Base-by-base conservation (phyloP, 2,797 vertebrate species). In the Siniperca obscura region DNA sequence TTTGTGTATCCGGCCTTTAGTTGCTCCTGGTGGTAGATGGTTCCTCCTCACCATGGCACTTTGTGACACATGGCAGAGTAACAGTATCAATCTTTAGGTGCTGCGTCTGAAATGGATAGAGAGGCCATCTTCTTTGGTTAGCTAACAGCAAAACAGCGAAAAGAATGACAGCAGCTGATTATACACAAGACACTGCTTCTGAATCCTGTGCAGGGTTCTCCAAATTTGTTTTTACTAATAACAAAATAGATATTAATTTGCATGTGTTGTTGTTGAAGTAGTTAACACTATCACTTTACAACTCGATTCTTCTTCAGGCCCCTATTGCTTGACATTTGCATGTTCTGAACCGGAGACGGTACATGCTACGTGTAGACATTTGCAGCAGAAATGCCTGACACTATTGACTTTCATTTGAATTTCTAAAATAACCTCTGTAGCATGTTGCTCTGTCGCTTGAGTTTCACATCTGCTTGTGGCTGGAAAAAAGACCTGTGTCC, bases 11-110 rank as follows among this genome's bases (percentile, higher is more conserved):
- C 5, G 4, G 57, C 42, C 34, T 59, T 71, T 34, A 53, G 72
- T 74, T 52, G 62, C 57, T 76, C 40, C 68, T 72, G 30, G 52
- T 77, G 38, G 62, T 82, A 87, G 74, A 82, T 86, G 67, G 14
- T 66, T 78, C 68, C 55, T 59, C 62, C 48, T 76, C 61, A 55
- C 30, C 17, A 81, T 48, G 16, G 17, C 4, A 17, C 46, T 30
- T 30, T 30, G 30, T 30, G 30, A 30, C 30, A 30, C 30, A 30
- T 30, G 30, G 30, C 30, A 30, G 30, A 30, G 30, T 30, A 30
- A 46, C 25, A 5, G 2, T 14, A 36, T 64, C 9, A 36, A 5
- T 61, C 46, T 55, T 34, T 3, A 34, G 42, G 46, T 25, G 27
- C 53, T 36, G 30, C 2, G 0, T 34, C 44, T 22, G n/a, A 72